These are phyloP conservation scores for Carapus acus DNA, from an alignment of 2,797 vertebrate genomes.

Conservation along the genomic window DNA sequence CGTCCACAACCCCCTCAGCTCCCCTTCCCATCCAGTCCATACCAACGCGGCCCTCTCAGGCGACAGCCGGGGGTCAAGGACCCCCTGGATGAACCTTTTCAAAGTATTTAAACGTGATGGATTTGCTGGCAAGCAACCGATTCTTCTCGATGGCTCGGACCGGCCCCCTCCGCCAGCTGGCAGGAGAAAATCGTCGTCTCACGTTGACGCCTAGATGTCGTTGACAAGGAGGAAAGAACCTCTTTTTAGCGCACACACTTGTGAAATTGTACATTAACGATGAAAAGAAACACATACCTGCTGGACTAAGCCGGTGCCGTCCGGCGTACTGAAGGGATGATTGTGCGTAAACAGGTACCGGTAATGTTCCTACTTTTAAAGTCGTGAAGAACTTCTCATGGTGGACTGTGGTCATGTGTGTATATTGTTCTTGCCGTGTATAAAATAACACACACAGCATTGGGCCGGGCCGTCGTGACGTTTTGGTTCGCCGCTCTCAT, in stretches of 20 bases:
- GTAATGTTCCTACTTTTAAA: constrained; percentile 68
- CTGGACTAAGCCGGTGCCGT: constrained; percentile 21
- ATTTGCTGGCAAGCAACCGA: constrained; percentile 31
- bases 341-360: constrained; percentile 37
- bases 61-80: constrained; percentile 27
- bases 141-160: constrained; percentile 45
- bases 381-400: constrained; percentile 68
- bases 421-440: constrained; percentile 63
- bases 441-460: constrained; percentile 69
- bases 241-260: constrained; percentile 63
- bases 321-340: constrained; percentile 31
- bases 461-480: constrained; percentile 35
- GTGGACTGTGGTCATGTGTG: constrained; percentile 72
- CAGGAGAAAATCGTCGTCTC: constrained; percentile 36
- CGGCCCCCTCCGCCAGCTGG: constrained; percentile 36
- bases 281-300: constrained; percentile 46
- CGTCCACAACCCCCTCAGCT: background rate
- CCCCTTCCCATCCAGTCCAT: constrained; percentile 17
- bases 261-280: constrained; percentile 47
- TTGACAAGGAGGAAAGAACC: constrained; percentile 39
- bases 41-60: constrained; percentile 17
- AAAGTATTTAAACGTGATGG: constrained; percentile 22
- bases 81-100: constrained; percentile 30
- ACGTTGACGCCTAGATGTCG: constrained; percentile 47
- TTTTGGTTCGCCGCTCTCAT: constrained; percentile 54